These are phyloP conservation scores for Stratiomys singularior DNA, from an alignment of 2,888 invertebrate genomes.

Conservation along the genomic window DNA sequence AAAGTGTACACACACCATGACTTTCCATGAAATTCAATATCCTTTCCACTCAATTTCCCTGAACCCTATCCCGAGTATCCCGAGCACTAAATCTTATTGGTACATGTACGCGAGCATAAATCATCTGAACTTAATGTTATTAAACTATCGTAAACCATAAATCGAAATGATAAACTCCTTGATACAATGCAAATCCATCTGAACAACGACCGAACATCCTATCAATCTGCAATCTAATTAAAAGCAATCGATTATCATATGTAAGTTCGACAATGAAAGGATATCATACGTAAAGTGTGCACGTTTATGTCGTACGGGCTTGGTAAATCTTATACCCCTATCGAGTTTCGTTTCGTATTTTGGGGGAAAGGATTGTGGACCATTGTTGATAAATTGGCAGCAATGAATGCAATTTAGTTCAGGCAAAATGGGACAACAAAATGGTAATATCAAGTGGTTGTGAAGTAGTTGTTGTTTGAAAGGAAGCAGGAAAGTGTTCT, in stretches of 20 bases:
- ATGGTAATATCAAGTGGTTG: background rate
- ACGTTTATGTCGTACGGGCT: background rate
- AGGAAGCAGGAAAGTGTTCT: too few relatives aligned
- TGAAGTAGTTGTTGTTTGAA: too few relatives aligned
- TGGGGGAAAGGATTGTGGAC: conserved; percentile 1
- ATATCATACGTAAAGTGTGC: background rate
- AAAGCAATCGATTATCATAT: conserved; percentile 34
- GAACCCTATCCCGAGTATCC: too few relatives aligned
- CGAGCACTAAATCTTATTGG: too few relatives aligned
- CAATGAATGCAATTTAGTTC: background rate
- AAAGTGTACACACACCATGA: too few relatives aligned
- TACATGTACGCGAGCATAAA: background rate
- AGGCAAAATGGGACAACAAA: background rate
- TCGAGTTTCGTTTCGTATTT: background rate
- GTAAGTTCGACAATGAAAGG: conserved; percentile 13
- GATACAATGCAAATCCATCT: background rate
- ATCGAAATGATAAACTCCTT: conserved; percentile 21
- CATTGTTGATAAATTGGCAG: background rate
- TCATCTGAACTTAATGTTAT: background rate
- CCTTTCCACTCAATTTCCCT: too few relatives aligned
- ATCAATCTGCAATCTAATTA: conserved; percentile 12
- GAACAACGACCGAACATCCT: background rate
- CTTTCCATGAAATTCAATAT: too few relatives aligned
- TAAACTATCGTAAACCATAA: conserved; percentile 11
- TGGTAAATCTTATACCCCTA: background rate